Evolutionary conservation across 2,797 vertebrate genomes (phyloP).

Genomic region (Kryptolebias ocellatus): DNA sequence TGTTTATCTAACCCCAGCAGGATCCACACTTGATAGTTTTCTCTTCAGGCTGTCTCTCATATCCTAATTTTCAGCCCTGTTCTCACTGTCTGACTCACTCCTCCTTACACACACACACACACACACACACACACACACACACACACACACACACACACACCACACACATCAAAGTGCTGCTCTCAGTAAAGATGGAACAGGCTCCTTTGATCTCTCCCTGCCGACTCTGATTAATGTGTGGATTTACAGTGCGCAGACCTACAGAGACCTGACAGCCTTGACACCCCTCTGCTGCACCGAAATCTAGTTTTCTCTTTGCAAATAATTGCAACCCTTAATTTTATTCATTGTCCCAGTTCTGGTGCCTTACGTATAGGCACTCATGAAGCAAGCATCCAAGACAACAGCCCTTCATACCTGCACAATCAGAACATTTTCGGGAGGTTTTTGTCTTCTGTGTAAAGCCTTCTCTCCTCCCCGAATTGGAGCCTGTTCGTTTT

Average conservation of each 20-base stretch:
- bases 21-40: slow-evolving; percentile 34
- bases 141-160: slow-evolving; percentile 46
- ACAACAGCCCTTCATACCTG: slow-evolving; percentile 1
- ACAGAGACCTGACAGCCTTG: slow-evolving; percentile 80
- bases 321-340: slow-evolving; percentile 63
- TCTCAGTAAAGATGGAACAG: slow-evolving; percentile 84
- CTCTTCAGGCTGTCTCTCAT: slow-evolving; percentile 47
- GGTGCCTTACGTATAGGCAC: slow-evolving; percentile 41
- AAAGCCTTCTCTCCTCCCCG: background rate
- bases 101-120: slow-evolving; percentile 17
- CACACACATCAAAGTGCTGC: slow-evolving; percentile 86
- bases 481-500: slow-evolving; percentile 31
- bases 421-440: slow-evolving; percentile 39
- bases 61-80: slow-evolving; percentile 53
- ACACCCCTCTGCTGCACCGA: slow-evolving; percentile 83
- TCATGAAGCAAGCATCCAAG: slow-evolving; percentile 38
- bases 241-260: slow-evolving; percentile 86
- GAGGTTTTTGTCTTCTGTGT: slow-evolving; percentile 23
- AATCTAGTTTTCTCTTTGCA: slow-evolving; percentile 68
- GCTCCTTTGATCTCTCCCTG: slow-evolving; percentile 88
- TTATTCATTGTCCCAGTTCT: slow-evolving; percentile 67
- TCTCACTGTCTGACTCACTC: slow-evolving; percentile 36
- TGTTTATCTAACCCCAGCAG: slow-evolving; percentile 27
- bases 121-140: slow-evolving; percentile 37
- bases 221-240: slow-evolving; percentile 87